Base-by-base conservation (phyloP, 2,113 vertebrate genomes). In the Baryphthengus martii region DNA sequence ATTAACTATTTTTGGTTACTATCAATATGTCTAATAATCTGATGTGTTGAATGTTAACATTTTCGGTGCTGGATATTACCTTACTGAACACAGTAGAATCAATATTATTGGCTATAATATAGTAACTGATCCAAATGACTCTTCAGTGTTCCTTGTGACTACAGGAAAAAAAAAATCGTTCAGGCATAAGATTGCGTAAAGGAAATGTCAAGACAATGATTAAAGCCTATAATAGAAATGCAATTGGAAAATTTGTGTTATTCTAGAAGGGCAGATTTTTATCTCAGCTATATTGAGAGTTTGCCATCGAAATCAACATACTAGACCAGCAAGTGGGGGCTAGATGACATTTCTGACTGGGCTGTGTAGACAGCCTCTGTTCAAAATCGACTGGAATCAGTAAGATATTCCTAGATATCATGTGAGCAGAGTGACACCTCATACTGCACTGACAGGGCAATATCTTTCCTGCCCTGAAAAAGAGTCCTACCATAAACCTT, bases 341-440 rank as follows among this genome's bases (percentile, higher is more conserved):
- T 81, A 47, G 49, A 78, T 21, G 13, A 40, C 16, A 35, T 73
- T 77, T 94, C 26, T 81, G 21, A 33, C 42, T 47, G 24, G 16
- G 20, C 31, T 73, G 17, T 65, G 28, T 33, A 49, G 83, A 73
- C 4, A 40, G 37, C 5, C 2, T 75, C 52, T 18, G 2, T 14
- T 19, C 20, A 59, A 61, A 89, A 71, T 7, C 25, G 37, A 52
- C 44, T 67, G 33, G 74, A 33, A 29, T 53, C 25, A 35, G 28
- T 16, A 39, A 63, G 29, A 28, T 3, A 16, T 40, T 77, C 8
- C 0, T 8, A 11, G 12, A 26, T 61, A 2, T 23, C 6, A 0
- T 4, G 12, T 39, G 35, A 40, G 19, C 55, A 81, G 47, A 40
- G 21, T 0, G 0, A 16, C 11, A 50, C 7, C 1, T 0, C 16